A percentile compares a stretch with the other conserved stretches of the same genome.
phyloP scores from a whole-genome alignment of 2,797 vertebrate species.

The Propithecus perrieri region DNA sequence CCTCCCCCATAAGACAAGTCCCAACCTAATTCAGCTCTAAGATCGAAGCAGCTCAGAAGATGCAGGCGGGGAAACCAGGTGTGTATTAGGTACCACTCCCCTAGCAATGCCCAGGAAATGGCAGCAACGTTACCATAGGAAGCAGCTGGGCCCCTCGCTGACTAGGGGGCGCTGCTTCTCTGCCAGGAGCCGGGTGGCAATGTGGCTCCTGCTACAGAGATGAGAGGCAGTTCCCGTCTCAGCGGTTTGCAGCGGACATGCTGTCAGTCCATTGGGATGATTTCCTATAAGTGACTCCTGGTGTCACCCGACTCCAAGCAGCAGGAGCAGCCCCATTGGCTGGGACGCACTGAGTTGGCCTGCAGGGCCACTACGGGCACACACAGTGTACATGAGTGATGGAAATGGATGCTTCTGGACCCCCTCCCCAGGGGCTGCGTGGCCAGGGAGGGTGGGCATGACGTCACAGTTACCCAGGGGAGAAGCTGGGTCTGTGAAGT shows the following conservation, averaged over 20 bases:
- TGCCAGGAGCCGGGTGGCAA: not conserved
- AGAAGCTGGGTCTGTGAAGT: not conserved
- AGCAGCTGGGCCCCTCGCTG: not conserved
- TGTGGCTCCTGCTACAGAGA: not conserved
- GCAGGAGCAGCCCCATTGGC: not conserved
- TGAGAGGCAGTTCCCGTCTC: not conserved
- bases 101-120: not conserved
- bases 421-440: not conserved
- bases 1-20: not conserved
- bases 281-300: not conserved
- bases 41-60: not conserved
- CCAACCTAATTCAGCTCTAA: not conserved
- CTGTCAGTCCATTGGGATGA: not conserved
- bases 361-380: not conserved
- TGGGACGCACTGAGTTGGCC: not conserved
- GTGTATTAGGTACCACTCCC: not conserved
- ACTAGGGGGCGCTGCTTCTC: not conserved
- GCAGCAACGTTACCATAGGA: not conserved
- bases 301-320: not conserved
- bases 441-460: not conserved
- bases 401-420: not conserved
- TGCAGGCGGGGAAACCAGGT: not conserved
- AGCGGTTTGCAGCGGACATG: fast-evolving
- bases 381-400: not conserved
- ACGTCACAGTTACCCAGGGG: not conserved